Evolutionary conservation across 1,140 invertebrate species (phyloP), one percentile per base, ranked within the genome.

Genomic region (Ceratoteleas bidentatus): DNA sequence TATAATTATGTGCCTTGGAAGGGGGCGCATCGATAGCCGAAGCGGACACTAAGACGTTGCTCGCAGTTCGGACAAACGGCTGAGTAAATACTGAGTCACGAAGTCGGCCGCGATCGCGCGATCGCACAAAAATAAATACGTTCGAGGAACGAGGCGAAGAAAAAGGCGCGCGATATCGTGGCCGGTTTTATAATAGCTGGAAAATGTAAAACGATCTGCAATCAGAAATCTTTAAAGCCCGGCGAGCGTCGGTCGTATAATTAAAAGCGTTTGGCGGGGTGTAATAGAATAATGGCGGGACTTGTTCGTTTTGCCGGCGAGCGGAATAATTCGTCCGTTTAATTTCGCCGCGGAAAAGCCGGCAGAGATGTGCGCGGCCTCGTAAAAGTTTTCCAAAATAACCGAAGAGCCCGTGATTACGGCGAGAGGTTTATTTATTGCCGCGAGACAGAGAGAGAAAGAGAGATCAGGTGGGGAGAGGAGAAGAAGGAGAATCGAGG

Each of bases 1-100:
- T 91, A 91, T 90, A 91, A 91, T 91, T 90, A 91, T 88, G 90
- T 91, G 88, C 87, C 89, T 88, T 86, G 84, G 78, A 84, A 88
- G 80, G 57, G 68, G 77, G 77, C 79, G 85, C 72, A 85, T 83
- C 65, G 80, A 84, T 85, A 62, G 34, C 68, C 16, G 64, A 24
- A 73, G 65, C 76, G 58, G 60, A 79, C 76, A 76, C 73, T 49
- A 64, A 74, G 53, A 78, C 77, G 65, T 65, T 76, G 72, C 69
- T 70, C 72, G 58, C 66, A 75, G 70, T 69, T 69, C 54, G 56
- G 73, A 68, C 70, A 87, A 88, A 88, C 77, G 79, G 79, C 88
- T 91, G 88, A 89, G 87, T 88, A 90, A 91, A 91, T 90, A 91
- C 88, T 76, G 69, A 90, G 90, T 91, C 90, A 91, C 90, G 90